Conservation (phyloP, 2,888 invertebrate species). For the Crioceris asparagi region DNA sequence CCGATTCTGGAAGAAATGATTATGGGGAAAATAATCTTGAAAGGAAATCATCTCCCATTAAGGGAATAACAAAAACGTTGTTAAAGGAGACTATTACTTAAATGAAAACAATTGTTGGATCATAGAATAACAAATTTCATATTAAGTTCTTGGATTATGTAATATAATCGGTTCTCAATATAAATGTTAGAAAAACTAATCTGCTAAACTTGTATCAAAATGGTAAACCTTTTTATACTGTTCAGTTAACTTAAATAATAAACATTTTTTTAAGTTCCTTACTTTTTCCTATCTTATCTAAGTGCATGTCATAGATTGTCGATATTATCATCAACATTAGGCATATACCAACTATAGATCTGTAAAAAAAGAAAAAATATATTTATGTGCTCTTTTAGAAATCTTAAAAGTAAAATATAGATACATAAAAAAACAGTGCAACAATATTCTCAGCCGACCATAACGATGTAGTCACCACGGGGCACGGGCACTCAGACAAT, state of each 20-base stretch:
- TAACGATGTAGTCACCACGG: too few species aligned
- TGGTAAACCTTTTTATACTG: not conserved
- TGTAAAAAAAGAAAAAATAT: too few species aligned
- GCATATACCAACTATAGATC: too few species aligned
- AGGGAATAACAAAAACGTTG: not conserved
- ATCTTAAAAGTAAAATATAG: too few species aligned
- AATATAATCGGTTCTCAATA: too few species aligned
- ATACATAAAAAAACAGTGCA: conserved; percentile 8
- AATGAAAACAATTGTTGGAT: not conserved
- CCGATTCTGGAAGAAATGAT: conserved; percentile 14
- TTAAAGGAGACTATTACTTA: not conserved
- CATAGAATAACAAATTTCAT: not conserved
- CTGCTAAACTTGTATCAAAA: not conserved
- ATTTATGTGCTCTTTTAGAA: too few species aligned
- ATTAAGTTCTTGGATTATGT: too few species aligned
- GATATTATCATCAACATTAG: conserved; percentile 14
- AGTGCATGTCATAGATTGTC: conserved; percentile 20
- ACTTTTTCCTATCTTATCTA: conserved; percentile 15
- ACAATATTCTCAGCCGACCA: not conserved
- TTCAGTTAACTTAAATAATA: not conserved
- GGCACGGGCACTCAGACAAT: too few species aligned
- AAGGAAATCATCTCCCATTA: not conserved
- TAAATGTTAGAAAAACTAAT: too few species aligned
- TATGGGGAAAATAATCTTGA: not conserved
- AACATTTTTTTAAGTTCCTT: conserved; percentile 6